A percentile compares a stretch with the other conserved stretches of the same genome.
phyloP scores from a whole-genome alignment of 2,797 vertebrate species.

The Sarcophilus harrisii region DNA sequence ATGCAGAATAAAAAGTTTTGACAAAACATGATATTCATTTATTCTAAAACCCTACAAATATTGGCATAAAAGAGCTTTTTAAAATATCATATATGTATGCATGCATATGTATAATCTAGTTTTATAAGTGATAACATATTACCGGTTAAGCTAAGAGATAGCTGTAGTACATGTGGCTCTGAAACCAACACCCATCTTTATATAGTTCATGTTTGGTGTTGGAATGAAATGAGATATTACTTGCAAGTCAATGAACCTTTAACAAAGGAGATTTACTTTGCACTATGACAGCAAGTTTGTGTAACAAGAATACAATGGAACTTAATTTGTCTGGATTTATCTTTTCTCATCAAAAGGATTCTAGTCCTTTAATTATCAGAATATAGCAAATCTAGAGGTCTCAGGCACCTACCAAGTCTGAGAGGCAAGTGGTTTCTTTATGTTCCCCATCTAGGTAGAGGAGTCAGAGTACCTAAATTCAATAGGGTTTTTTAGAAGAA shows the following conservation, averaged over 20 bases:
- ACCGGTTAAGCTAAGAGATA: not conserved
- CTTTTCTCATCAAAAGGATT: not conserved
- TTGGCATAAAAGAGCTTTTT: not conserved
- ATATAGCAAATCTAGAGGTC: not conserved
- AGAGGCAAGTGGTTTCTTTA: not conserved
- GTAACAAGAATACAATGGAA: not conserved
- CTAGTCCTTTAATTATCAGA: not conserved
- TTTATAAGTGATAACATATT: not conserved
- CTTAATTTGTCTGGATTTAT: not conserved
- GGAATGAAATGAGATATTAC: not conserved
- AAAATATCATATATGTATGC: not conserved
- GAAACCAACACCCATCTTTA: not conserved
- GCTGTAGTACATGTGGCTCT: not conserved
- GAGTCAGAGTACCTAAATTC: not conserved
- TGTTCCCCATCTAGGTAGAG: not conserved
- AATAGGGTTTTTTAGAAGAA: not conserved
- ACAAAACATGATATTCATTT: not conserved
- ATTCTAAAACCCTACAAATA: not conserved
- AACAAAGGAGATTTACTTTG: not conserved
- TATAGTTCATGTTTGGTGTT: not conserved
- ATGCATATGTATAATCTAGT: not conserved
- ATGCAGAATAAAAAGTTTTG: not conserved
- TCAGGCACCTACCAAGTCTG: not conserved
- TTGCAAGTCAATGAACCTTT: not conserved
- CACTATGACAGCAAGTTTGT: not conserved